These are phyloP conservation scores for Goniozus legneri DNA, from an alignment of 1,140 invertebrate genomes.

Conservation along the genomic window DNA sequence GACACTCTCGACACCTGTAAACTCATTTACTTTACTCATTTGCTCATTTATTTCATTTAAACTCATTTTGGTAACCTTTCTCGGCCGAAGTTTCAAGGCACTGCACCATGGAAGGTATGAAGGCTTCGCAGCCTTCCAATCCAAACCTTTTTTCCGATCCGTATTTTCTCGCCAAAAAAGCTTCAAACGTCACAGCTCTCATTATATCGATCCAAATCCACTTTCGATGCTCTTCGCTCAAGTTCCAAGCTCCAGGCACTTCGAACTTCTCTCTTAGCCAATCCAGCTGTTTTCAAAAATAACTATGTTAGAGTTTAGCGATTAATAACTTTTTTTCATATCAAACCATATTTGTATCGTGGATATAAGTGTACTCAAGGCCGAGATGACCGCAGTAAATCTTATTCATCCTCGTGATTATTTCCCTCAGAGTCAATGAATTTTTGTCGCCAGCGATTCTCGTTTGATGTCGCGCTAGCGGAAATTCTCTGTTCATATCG, in stretches of 20 bases:
- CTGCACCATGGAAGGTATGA: slow-evolving; percentile 84
- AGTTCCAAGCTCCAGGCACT: slow-evolving; percentile 65
- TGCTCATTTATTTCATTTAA: not conserved
- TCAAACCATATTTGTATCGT: slow-evolving; percentile 60
- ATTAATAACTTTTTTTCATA: not conserved
- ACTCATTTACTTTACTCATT: not conserved
- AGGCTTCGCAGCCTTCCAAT: slow-evolving; percentile 85
- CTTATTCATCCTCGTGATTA: slow-evolving; percentile 71
- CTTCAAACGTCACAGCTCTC: slow-evolving; percentile 77
- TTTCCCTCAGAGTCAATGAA: slow-evolving; percentile 66
- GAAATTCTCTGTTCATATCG: slow-evolving; percentile 66
- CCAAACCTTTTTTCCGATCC: slow-evolving; percentile 90
- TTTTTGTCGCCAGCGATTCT: slow-evolving; percentile 65
- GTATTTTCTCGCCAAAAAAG: slow-evolving; percentile 85
- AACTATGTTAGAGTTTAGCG: not conserved
- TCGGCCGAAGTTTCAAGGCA: slow-evolving; percentile 80
- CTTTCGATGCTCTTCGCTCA: slow-evolving; percentile 68
- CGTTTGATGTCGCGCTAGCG: slow-evolving; percentile 65
- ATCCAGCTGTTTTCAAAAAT: slow-evolving; percentile 57
- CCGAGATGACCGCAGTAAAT: slow-evolving; percentile 68
- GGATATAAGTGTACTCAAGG: slow-evolving; percentile 87
- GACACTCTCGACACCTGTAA: slow-evolving; percentile 70
- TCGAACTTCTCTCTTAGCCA: slow-evolving; percentile 83
- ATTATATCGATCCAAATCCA: slow-evolving; percentile 70
- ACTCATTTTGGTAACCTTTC: slow-evolving; percentile 44